Percentiles rank a stretch among this genome's conserved stretches.
phyloP scores from a whole-genome alignment of 2,797 vertebrate genomes.

The Cynopterus sphinx region DNA sequence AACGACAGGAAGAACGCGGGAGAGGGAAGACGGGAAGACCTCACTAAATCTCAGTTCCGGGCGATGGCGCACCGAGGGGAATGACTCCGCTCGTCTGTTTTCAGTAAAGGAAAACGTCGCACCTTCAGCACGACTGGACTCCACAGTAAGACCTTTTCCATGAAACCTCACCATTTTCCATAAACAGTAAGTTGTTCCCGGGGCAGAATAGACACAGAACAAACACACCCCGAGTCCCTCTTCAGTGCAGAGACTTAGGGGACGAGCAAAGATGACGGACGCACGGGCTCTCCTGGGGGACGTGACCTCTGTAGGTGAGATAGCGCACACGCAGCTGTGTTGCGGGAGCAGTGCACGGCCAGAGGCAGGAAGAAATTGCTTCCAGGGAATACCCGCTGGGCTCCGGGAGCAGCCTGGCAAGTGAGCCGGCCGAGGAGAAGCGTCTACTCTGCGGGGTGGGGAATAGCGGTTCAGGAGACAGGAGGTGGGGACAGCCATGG shows the following conservation, averaged over 20 bases:
- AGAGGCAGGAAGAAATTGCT: neutral
- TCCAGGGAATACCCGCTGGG: neutral
- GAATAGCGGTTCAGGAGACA: neutral
- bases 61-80: neutral
- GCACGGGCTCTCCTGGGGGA: neutral
- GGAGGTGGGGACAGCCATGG: neutral
- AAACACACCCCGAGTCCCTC: neutral
- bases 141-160: neutral
- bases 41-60: neutral
- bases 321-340: neutral
- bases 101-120: neutral
- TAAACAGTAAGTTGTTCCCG: slow-evolving; percentile 48
- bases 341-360: neutral
- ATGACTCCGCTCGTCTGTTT: neutral
- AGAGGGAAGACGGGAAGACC: neutral
- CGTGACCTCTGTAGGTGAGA: neutral
- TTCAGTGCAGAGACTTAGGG: neutral
- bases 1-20: neutral
- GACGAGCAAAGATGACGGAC: neutral
- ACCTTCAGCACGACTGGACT: neutral
- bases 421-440: neutral
- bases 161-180: neutral
- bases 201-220: neutral
- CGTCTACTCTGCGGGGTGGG: neutral
- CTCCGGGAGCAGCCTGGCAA: accelerated